These are phyloP conservation scores for Camponotus vicinus DNA, from an alignment of 1,140 invertebrate species.

Conservation along the genomic window DNA sequence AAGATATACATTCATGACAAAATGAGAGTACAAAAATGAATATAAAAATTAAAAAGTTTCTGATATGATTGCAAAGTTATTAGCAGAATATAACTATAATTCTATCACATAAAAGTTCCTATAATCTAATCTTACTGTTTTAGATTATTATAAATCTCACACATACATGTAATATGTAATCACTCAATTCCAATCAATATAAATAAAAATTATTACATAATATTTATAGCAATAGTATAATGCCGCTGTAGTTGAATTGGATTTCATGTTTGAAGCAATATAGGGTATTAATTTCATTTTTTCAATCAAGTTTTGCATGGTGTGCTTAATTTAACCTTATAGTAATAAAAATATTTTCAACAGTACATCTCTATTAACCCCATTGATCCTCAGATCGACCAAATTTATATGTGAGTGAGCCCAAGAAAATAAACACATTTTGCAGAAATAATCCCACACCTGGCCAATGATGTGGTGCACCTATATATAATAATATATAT, in stretches of 20 bases:
- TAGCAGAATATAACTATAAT: background rate
- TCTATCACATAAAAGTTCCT: slow-evolving; percentile 33
- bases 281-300: background rate
- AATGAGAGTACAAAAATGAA: slow-evolving; percentile 5
- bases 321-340: slow-evolving; percentile 10
- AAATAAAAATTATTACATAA: slow-evolving; percentile 43
- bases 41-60: background rate
- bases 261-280: slow-evolving; percentile 24
- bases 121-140: slow-evolving; percentile 38
- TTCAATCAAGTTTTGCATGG: background rate
- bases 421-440: slow-evolving; percentile 97
- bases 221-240: slow-evolving; percentile 14
- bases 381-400: slow-evolving; percentile 96
- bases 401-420: slow-evolving; percentile 97
- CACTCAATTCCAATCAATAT: slow-evolving; percentile 5
- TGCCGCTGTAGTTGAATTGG: background rate
- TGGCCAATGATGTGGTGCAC: slow-evolving; percentile 89
- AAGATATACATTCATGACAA: background rate
- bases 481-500: slow-evolving; percentile 63
- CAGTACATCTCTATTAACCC: slow-evolving; percentile 83
- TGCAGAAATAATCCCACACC: slow-evolving; percentile 97
- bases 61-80: background rate
- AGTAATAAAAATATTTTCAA: slow-evolving; percentile 48
- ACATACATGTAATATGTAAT: slow-evolving; percentile 24
- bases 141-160: slow-evolving; percentile 6